These are phyloP conservation scores for Spea bombifrons DNA, from an alignment of 2,113 vertebrate species.

Conservation along the genomic window DNA sequence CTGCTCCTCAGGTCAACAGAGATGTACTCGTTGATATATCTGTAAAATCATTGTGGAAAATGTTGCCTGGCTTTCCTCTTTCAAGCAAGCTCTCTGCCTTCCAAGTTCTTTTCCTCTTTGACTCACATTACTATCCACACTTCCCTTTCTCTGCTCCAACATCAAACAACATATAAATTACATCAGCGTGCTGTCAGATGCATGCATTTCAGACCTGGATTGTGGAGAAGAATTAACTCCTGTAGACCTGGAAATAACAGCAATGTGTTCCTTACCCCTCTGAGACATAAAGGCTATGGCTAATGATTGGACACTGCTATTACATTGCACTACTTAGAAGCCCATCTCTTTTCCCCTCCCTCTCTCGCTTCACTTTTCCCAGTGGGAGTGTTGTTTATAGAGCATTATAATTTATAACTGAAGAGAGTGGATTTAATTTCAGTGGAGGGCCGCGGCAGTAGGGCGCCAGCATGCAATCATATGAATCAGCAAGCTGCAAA, in stretches of 20 bases:
- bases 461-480: conserved; percentile 98
- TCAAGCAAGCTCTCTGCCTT: conserved; percentile 62
- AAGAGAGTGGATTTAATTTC: conserved; percentile 99
- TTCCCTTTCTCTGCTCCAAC: conserved; percentile 67
- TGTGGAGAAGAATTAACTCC: conserved; percentile 67
- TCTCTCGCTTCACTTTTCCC: conserved; percentile 68
- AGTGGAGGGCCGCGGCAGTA: conserved; percentile 92
- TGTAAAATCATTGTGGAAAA: conserved; percentile 61
- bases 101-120: conserved; percentile 68
- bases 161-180: conserved; percentile 76
- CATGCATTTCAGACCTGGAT: conserved; percentile 68
- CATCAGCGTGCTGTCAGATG: conserved; percentile 66
- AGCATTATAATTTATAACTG: conserved; percentile 99
- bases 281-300: background rate
- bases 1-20: conserved; percentile 41
- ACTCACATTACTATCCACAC: conserved; percentile 62
- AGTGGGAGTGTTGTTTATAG: conserved; percentile 98
- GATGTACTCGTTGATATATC: conserved; percentile 57
- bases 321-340: conserved; percentile 65
- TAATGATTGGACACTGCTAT: conserved; percentile 33
- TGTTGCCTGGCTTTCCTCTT: conserved; percentile 55
- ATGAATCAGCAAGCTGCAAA: conserved; percentile 90
- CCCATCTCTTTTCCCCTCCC: conserved; percentile 51
- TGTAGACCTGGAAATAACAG: background rate
- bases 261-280: conserved; percentile 9